Conservation (phyloP, 2,113 vertebrate genomes). For the Pica pica region DNA sequence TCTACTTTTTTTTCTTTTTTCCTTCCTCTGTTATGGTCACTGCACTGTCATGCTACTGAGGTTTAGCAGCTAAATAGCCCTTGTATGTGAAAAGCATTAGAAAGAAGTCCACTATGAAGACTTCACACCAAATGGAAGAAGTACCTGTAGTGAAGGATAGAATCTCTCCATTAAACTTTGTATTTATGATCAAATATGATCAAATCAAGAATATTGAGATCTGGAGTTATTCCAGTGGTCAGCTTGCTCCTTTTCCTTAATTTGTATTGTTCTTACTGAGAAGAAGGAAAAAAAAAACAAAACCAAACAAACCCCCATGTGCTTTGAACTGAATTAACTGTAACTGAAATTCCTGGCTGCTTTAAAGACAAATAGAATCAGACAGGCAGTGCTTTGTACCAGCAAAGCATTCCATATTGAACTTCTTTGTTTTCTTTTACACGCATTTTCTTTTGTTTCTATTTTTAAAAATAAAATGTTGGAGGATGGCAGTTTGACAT, state of each 20-base stretch:
- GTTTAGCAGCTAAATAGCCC: neutral
- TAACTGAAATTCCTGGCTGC: constrained; percentile 2
- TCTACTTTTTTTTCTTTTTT: neutral
- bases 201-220: neutral
- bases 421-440: neutral
- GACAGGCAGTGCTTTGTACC: neutral
- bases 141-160: neutral
- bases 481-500: neutral
- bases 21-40: neutral
- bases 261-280: neutral
- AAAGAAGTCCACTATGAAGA: neutral
- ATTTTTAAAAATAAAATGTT: neutral
- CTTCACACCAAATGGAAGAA: neutral
- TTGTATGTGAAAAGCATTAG: neutral
- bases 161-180: neutral
- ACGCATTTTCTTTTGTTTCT: neutral
- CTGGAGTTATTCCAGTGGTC: neutral
- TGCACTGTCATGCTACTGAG: neutral
- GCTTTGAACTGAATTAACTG: constrained; percentile 4
- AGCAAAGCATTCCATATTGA: neutral
- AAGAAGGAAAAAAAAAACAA: neutral
- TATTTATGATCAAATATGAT: neutral
- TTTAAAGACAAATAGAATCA: neutral
- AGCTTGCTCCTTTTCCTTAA: neutral
- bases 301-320: neutral